Conservation (phyloP, 1,140 invertebrate genomes). For the Oryctes rhinoceros region DNA sequence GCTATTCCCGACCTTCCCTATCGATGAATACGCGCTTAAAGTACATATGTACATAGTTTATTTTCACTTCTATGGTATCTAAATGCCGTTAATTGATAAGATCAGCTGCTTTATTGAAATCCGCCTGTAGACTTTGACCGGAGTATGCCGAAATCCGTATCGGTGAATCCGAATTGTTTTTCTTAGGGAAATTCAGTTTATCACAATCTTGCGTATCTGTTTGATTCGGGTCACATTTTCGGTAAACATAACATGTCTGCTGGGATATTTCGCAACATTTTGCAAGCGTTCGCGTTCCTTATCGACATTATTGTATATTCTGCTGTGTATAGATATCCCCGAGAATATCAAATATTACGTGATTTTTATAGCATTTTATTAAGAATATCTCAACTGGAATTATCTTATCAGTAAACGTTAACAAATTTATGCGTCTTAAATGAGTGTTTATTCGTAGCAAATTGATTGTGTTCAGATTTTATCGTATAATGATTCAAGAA, state of each 20-base stretch:
- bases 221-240: not conserved
- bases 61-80: not conserved
- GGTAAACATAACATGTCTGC: not conserved
- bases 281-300: not conserved
- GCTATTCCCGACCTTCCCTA: not conserved
- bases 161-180: not conserved
- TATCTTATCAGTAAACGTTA: not conserved
- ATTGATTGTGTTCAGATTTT: not conserved
- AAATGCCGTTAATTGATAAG: constrained; percentile 1
- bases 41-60: not conserved
- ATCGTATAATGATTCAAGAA: not conserved
- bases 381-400: not conserved
- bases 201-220: not conserved
- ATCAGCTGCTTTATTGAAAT: not conserved
- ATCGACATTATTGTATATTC: not conserved
- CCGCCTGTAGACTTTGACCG: not conserved
- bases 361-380: not conserved
- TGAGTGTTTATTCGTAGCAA: not conserved
- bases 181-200: not conserved
- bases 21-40: not conserved
- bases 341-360: not conserved
- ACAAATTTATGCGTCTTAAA: not conserved
- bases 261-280: not conserved
- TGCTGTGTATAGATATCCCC: not conserved
- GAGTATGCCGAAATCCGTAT: not conserved